phyloP scores from a whole-genome alignment of 2,888 invertebrate species.

The Cotesia congregata region DNA sequence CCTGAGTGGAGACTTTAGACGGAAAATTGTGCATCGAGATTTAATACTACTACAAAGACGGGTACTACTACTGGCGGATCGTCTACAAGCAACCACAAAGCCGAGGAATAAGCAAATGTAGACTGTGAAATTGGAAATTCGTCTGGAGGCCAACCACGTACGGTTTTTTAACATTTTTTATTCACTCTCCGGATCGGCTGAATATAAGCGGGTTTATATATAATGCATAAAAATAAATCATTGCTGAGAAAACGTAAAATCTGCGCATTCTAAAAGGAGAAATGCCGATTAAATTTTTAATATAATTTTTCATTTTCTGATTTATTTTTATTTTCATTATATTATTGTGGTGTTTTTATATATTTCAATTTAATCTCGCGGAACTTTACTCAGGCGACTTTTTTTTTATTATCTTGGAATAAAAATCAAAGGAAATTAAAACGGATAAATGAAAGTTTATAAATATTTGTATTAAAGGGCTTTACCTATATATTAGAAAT shows the following conservation, averaged over 20 bases:
- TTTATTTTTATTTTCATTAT: not conserved
- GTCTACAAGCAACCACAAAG: not conserved
- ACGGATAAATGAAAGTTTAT: not conserved
- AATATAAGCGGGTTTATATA: not conserved
- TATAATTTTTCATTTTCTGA: not conserved
- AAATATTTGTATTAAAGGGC: not conserved
- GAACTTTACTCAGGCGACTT: not conserved
- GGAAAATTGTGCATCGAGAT: constrained; percentile 38
- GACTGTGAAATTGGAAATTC: constrained; percentile 43
- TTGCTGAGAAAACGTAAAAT: not conserved
- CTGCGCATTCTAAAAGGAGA: not conserved
- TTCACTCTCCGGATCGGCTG: not conserved
- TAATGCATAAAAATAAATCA: not conserved
- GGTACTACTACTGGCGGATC: not conserved
- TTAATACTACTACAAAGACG: constrained; percentile 42
- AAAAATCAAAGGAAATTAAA: not conserved
- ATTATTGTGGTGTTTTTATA: no score
- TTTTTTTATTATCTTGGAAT: not conserved
- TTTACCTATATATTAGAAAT: not conserved
- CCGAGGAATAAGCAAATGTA: constrained; percentile 25
- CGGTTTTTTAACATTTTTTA: not conserved
- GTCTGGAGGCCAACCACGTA: constrained; percentile 37
- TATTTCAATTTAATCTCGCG: not conserved
- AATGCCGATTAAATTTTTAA: not conserved
- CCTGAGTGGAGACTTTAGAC: constrained; percentile 19